phyloP scores from a whole-genome alignment of 2,797 vertebrate genomes.

The Sebastes minor region DNA sequence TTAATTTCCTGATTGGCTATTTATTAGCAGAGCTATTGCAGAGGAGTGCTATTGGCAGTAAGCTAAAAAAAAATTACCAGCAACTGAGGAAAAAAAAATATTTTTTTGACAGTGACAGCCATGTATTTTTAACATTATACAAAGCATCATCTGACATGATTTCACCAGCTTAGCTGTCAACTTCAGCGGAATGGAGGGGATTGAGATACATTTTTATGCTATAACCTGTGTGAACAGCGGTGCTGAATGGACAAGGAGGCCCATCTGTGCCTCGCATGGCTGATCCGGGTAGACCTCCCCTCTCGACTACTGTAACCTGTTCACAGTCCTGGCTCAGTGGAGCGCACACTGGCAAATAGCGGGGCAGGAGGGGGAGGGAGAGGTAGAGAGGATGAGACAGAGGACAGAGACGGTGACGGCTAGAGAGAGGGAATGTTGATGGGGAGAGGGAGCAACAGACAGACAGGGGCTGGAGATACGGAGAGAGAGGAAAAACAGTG shows the following conservation, averaged over 20 bases:
- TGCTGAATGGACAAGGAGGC: slow-evolving; percentile 34
- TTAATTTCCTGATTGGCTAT: neutral
- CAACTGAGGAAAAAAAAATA: neutral
- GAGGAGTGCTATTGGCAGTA: neutral
- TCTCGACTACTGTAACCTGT: slow-evolving; percentile 67
- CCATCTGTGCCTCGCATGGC: slow-evolving; percentile 53
- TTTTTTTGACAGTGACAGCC: slow-evolving; percentile 3
- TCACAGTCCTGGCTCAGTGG: slow-evolving; percentile 64
- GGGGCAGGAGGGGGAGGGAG: slow-evolving; percentile 31
- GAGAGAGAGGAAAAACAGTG: slow-evolving; percentile 20
- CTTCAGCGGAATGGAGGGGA: neutral
- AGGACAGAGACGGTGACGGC: slow-evolving; percentile 46
- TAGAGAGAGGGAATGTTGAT: slow-evolving; percentile 34
- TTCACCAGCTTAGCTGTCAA: slow-evolving; percentile 36
- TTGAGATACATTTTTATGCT: slow-evolving; percentile 44
- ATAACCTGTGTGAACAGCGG: slow-evolving; percentile 46
- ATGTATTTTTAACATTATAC: slow-evolving; percentile 14
- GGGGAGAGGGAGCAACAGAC: slow-evolving; percentile 39
- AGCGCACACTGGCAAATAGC: slow-evolving; percentile 65
- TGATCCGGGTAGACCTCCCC: slow-evolving; percentile 44
- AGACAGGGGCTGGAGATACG: slow-evolving; percentile 34
- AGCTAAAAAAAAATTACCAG: slow-evolving; percentile 2
- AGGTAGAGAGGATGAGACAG: slow-evolving; percentile 32
- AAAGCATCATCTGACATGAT: slow-evolving; percentile 36
- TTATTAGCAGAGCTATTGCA: neutral